Evolutionary conservation across 2,888 invertebrate species (phyloP).

Genomic region (Cataglyphis cursor): DNA sequence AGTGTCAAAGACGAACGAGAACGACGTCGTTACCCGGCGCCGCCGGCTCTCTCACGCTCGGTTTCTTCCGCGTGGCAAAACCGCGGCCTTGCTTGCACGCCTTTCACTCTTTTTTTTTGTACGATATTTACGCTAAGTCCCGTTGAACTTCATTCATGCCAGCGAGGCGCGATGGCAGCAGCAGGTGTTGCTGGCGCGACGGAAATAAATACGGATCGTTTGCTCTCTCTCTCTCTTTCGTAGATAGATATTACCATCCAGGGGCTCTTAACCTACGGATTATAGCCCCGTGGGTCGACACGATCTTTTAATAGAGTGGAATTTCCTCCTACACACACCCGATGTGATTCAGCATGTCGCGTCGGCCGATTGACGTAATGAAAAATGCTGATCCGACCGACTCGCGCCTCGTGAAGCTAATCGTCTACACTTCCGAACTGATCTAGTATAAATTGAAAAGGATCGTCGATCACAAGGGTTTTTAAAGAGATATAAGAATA

Average conservation of each 20-base stretch:
- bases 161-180: not conserved
- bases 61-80: slow-evolving; percentile 55
- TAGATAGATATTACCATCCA: slow-evolving; percentile 15
- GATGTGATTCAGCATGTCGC: slow-evolving; percentile 48
- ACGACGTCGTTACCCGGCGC: slow-evolving; percentile 1
- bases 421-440: not conserved
- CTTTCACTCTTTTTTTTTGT: slow-evolving; percentile 67
- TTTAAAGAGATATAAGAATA: not conserved
- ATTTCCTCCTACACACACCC: slow-evolving; percentile 43
- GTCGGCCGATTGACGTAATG: slow-evolving; percentile 30
- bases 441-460: not conserved
- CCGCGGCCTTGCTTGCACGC: slow-evolving; percentile 58
- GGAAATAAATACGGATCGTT: slow-evolving; percentile 39
- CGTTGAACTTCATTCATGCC: slow-evolving; percentile 71
- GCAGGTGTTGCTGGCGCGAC: slow-evolving; percentile 50
- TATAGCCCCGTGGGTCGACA: slow-evolving; percentile 46
- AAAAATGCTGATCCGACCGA: slow-evolving; percentile 45
- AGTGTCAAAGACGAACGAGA: slow-evolving; percentile 9
- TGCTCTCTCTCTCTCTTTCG: slow-evolving; percentile 11
- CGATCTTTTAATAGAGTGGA: slow-evolving; percentile 56
- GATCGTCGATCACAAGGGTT: not conserved
- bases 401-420: slow-evolving; percentile 6
- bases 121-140: slow-evolving; percentile 68
- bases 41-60: slow-evolving; percentile 42
- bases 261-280: slow-evolving; percentile 52